Evolutionary conservation across 2,888 invertebrate species (phyloP), one percentile per base, ranked within the genome.

Genomic region (Polyploca ridens): DNA sequence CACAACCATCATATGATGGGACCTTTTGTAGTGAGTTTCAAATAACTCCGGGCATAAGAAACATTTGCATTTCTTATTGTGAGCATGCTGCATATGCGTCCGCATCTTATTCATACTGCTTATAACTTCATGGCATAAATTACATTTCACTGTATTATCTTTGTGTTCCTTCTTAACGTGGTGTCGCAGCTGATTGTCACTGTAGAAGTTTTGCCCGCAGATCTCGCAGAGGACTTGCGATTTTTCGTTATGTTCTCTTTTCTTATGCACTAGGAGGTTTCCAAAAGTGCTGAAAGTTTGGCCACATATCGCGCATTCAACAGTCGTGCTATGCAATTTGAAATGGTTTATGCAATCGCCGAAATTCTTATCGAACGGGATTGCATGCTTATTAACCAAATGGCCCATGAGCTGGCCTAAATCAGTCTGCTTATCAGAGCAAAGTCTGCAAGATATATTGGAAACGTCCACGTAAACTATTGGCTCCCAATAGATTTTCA

Each of bases 51-150:
- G 1, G n/a, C 78, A 76, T 10, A 65, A 60, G 0, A 64, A 64
- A 62, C 83, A 75, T 62, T 77, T 78, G 61, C 78, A 78, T 33
- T 63, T 72, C n/a, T 73, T 80, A 6, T 74, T 69, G 3, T 85
- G 79, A 0, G 66, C 66, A 5, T 73, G 72, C 14, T 74, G 76
- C 71, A 76, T 67, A 69, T 92, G 91, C 8, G 83, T 88, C 16
- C 82, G 74, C 60, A 88, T 69, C n/a, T 86, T 84, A 1, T 84
- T 77, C 1, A 76, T 76, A 68, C 83, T 86, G 65, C 64, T 72
- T n/a, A 90, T 84, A 0, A 78, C 75, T 58, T 83, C 83, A 0
- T 83, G 79, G 59, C 83, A 85, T 3, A 81, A 63, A 0, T 70
- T 66, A 62, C 86, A 87, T 49, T 76, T 67, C 0, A 79, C 68